These are phyloP conservation scores for Saturnia japonica DNA, from an alignment of 2,888 invertebrate genomes.

Conservation along the genomic window DNA sequence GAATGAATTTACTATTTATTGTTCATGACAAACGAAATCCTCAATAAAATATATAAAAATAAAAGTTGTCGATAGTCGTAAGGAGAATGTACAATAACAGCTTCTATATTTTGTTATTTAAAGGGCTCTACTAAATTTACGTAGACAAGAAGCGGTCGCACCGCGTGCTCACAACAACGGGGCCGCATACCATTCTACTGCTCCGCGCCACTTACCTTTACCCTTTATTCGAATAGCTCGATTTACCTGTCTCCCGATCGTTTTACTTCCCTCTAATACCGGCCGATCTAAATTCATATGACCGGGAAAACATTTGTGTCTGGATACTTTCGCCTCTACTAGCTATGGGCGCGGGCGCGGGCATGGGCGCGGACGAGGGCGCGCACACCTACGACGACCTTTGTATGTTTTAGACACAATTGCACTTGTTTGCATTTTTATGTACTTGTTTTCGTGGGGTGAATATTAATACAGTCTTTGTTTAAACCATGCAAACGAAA, in stretches of 20 bases:
- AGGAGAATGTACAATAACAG: conserved; percentile 15
- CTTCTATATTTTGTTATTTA: conserved; percentile 22
- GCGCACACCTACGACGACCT: conserved; percentile 43
- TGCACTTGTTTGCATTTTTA: conserved; percentile 80
- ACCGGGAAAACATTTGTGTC: conserved; percentile 73
- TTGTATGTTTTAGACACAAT: conserved; percentile 75
- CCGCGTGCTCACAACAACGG: conserved; percentile 48
- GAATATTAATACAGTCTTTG: conserved; percentile 76
- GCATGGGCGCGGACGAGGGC: conserved; percentile 22
- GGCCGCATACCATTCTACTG: conserved; percentile 40
- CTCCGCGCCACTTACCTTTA: conserved; percentile 45
- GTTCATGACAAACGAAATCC: conserved; percentile 29
- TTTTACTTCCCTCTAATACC: conserved; percentile 70
- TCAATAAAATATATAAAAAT: conserved; percentile 26
- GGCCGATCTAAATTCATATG: conserved; percentile 78
- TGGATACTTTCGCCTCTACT: conserved; percentile 56
- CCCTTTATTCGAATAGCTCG: conserved; percentile 63
- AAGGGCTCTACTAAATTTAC: conserved; percentile 37
- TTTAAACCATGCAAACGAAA: conserved; percentile 67
- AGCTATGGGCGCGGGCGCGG: conserved; percentile 25
- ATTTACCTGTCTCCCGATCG: conserved; percentile 67
- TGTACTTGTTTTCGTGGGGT: conserved; percentile 77
- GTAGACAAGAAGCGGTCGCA: conserved; percentile 39
- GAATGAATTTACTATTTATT: conserved; percentile 24
- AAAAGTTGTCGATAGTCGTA: background rate